These are phyloP conservation scores for Silurus meridionalis DNA, from an alignment of 2,113 vertebrate species.

Conservation along the genomic window DNA sequence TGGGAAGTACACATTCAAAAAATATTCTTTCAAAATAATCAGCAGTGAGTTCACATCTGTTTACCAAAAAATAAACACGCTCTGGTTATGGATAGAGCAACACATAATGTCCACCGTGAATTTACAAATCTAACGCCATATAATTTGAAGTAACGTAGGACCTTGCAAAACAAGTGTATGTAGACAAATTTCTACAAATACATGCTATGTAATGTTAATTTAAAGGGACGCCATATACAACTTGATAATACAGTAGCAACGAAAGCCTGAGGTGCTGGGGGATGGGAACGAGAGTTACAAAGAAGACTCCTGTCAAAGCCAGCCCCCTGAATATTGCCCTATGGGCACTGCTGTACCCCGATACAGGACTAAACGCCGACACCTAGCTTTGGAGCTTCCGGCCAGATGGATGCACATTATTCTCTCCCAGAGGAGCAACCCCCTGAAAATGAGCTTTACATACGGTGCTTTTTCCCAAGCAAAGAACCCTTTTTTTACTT, in stretches of 20 bases:
- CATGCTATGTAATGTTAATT: not conserved
- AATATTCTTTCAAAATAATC: not conserved
- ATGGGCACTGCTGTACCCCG: slow-evolving; percentile 39
- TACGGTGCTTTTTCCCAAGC: not conserved
- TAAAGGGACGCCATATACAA: not conserved
- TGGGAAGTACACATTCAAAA: not conserved
- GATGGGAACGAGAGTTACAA: slow-evolving; percentile 24
- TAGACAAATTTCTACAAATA: not conserved
- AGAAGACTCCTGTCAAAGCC: slow-evolving; percentile 21
- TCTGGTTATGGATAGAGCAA: not conserved
- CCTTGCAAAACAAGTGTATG: not conserved
- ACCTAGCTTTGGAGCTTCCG: slow-evolving; percentile 20
- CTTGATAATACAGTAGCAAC: slow-evolving; percentile 16
- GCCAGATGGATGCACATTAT: slow-evolving; percentile 44
- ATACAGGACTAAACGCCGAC: slow-evolving; percentile 38
- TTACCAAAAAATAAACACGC: not conserved
- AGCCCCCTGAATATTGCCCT: slow-evolving; percentile 32
- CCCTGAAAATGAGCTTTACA: slow-evolving; percentile 32
- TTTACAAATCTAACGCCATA: not conserved
- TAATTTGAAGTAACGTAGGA: not conserved
- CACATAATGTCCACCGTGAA: not conserved
- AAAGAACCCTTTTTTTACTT: not conserved
- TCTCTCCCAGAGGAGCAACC: slow-evolving; percentile 27
- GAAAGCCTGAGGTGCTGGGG: slow-evolving; percentile 15
- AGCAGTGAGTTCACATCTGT: not conserved